A percentile compares a stretch with the other conserved stretches of the same genome.
These are phyloP conservation scores for Leptinotarsa tumamoca DNA, from an alignment of 2,888 invertebrate species.

Conservation along the genomic window DNA sequence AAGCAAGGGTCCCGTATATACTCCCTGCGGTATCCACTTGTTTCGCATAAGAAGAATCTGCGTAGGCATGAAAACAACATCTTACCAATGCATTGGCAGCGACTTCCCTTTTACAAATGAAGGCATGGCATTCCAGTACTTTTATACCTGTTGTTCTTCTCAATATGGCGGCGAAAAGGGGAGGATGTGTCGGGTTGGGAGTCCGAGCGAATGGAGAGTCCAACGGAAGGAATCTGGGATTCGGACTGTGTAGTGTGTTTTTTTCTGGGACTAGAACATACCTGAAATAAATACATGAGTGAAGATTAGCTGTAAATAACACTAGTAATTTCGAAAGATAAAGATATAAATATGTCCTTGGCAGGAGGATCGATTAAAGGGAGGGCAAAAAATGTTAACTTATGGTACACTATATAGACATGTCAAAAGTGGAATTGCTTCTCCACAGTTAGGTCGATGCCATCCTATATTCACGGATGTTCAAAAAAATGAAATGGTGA, in stretches of 20 bases:
- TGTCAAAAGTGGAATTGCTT: no score
- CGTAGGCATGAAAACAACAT: constrained; percentile 98
- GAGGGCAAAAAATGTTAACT: no score
- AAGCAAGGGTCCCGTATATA: constrained; percentile 63
- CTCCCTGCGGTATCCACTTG: constrained; percentile 76
- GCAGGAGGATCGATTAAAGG: no score
- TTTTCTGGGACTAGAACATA: constrained; percentile 68
- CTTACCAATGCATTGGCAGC: constrained; percentile 97
- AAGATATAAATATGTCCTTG: no score
- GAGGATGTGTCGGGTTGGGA: constrained; percentile 93
- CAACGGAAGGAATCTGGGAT: constrained; percentile 91
- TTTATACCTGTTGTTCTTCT: constrained; percentile 96
- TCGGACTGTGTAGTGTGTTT: constrained; percentile 70
- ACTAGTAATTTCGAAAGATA: no score
- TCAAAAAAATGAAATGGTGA: no score
- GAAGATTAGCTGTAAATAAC: no score
- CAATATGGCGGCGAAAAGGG: constrained; percentile 95
- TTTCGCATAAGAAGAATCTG: constrained; percentile 93
- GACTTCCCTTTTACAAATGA: constrained; percentile 95
- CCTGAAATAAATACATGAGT: constrained; percentile 56
- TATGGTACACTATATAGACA: no score
- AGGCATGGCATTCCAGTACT: constrained; percentile 98
- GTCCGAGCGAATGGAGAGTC: constrained; percentile 96
- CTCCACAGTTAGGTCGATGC: no score
- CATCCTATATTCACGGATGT: no score